Evolutionary conservation across 2,888 invertebrate species (phyloP), one percentile per base, ranked within the genome.

Genomic region (Caenorhabditis angaria): DNA sequence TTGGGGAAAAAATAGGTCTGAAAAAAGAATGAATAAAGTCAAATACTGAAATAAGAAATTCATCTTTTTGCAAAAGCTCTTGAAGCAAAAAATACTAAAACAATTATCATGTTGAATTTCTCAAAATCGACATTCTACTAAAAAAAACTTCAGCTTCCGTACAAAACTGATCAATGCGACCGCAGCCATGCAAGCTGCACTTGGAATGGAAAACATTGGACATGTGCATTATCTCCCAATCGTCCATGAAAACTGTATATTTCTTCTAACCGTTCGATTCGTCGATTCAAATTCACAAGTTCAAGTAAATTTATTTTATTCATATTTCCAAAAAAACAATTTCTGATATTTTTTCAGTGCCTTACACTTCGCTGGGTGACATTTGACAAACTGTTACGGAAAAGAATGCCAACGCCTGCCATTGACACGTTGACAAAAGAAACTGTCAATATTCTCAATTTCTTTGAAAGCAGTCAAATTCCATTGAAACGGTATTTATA

Each of bases 281-380:
- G 90, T 93, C 65, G 92, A 92, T 86, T 93, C 93, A 25, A 92
- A 93, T 47, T 96, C 96, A 89, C 90, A 92, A 32, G 92, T 96
- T 18, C 82, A 82, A 68, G 85, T 85, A 55, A 41, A 18, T 14
- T 41, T 12, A 14, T 12, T 18, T 50, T 55, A 28, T 4, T 27
- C 18, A 29, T n/a, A 18, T 57, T 3, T 4, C 1, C 5, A 29
- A 28, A 55, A 32, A 24, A 57, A 5, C 8, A 8, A 20, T 18
- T 10, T 54, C 24, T 54, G 24, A 57, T 20, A 32, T 22, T 41
- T 12, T 20, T 8, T 65, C 93, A 94, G 1, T 93, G 94, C 29
- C 89, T 95, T 55, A 95, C 95, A 88, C 93, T 95, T 14, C 92
- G 94, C 77, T 97, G 97, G 97, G 90, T 94, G 77, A 93, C 95